Evolutionary conservation across 2,797 vertebrate genomes (phyloP).

Genomic region (Bothrops alternatus): DNA sequence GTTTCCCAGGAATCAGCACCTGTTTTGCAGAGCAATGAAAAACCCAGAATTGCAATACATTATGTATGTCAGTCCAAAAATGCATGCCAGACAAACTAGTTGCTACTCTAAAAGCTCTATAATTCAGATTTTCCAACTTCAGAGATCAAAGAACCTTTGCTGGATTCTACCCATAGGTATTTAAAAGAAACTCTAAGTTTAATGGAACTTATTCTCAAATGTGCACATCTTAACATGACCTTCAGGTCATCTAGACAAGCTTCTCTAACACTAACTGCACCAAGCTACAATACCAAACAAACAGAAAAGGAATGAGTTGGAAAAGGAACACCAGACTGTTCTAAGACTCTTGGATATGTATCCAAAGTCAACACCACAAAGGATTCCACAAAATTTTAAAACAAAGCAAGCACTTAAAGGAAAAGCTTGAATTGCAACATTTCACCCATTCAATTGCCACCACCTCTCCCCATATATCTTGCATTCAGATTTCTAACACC

Average conservation of each 20-base stretch:
- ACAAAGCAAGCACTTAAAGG: neutral
- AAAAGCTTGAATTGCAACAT: neutral
- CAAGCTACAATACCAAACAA: neutral
- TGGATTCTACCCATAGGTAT: neutral
- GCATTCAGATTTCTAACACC: neutral
- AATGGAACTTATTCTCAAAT: neutral
- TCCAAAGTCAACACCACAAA: neutral
- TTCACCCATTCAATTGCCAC: neutral
- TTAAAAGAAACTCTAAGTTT: neutral
- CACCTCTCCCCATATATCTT: neutral
- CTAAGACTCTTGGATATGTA: neutral
- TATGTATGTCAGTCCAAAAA: neutral
- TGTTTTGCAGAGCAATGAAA: neutral
- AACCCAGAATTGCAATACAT: neutral
- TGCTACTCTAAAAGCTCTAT: neutral
- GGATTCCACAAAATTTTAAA: neutral
- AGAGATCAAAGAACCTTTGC: neutral
- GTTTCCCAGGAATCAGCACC: constrained; percentile 5
- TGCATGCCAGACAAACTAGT: neutral
- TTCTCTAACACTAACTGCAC: neutral
- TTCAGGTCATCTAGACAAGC: neutral
- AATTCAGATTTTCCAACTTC: neutral
- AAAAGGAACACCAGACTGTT: neutral
- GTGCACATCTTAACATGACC: neutral
- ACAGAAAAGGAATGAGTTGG: neutral